Conservation (phyloP, 2,888 invertebrate genomes). For the Megalurothrips usitatus region DNA sequence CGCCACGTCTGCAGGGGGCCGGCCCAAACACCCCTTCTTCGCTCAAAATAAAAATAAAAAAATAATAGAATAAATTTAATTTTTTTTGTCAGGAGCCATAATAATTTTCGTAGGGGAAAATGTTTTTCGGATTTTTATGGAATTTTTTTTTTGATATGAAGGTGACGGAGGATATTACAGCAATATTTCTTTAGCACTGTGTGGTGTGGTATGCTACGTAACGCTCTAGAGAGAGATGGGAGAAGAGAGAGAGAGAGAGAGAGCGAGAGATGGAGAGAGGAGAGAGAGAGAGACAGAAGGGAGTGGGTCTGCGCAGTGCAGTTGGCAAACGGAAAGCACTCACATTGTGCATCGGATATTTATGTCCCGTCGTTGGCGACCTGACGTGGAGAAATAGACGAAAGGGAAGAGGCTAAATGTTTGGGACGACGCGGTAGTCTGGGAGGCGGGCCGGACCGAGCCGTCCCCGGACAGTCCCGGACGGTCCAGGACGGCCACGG, state of each 20-base stretch:
- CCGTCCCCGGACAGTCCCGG: neutral
- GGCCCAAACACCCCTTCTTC: too few species aligned
- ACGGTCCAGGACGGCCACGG: too few species aligned
- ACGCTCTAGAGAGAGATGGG: neutral
- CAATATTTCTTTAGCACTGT: too few species aligned
- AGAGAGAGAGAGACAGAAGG: neutral
- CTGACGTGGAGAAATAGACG: neutral
- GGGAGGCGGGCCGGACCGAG: too few species aligned
- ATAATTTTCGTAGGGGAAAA: too few species aligned
- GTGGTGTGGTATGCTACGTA: neutral
- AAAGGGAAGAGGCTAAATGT: neutral
- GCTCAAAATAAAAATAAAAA: too few species aligned
- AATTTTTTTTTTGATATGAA: too few species aligned
- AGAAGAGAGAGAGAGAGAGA: neutral
- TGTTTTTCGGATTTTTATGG: too few species aligned
- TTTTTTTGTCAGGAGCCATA: too few species aligned
- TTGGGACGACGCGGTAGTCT: neutral
- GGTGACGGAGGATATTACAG: too few species aligned
- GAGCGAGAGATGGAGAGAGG: neutral
- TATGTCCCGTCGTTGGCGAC: slow-evolving; percentile 2
- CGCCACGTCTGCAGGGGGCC: too few species aligned
- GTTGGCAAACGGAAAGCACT: slow-evolving; percentile 11
- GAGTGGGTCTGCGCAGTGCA: neutral
- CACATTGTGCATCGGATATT: slow-evolving; percentile 1
- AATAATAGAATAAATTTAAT: too few species aligned